phyloP scores from a whole-genome alignment of 1,140 invertebrate genomes.

The Pseudomyrmex gracilis region DNA sequence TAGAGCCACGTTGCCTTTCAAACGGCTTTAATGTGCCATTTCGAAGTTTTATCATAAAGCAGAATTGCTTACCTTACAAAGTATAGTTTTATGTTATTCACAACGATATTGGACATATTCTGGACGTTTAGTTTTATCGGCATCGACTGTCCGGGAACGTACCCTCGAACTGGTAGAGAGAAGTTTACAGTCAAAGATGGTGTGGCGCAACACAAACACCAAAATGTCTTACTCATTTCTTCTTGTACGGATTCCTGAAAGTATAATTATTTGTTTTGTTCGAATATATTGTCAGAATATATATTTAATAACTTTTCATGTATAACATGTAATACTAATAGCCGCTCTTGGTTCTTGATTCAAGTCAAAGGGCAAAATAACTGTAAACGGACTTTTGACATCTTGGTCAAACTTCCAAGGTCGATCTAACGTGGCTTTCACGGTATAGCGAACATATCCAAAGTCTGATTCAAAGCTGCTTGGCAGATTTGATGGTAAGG shows the following conservation, averaged over 20 bases:
- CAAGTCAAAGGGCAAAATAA: constrained; percentile 93
- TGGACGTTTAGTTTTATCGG: constrained; percentile 89
- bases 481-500: constrained; percentile 89
- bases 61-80: constrained; percentile 85
- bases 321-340: constrained; percentile 70
- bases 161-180: constrained; percentile 88
- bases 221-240: constrained; percentile 89
- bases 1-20: background rate
- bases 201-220: constrained; percentile 90
- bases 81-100: constrained; percentile 87
- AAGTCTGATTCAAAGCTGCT: constrained; percentile 95
- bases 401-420: constrained; percentile 96
- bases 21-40: background rate
- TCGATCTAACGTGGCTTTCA: constrained; percentile 93
- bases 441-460: constrained; percentile 92
- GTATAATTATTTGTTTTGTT: background rate
- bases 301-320: background rate
- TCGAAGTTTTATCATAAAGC: background rate
- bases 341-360: constrained; percentile 89
- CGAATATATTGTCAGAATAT: no score
- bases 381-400: constrained; percentile 93
- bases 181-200: constrained; percentile 88
- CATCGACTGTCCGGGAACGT: constrained; percentile 89
- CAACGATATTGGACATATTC: constrained; percentile 89
- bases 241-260: constrained; percentile 88